Conservation (phyloP, 1,140 invertebrate species). For the Bombus affinis region DNA sequence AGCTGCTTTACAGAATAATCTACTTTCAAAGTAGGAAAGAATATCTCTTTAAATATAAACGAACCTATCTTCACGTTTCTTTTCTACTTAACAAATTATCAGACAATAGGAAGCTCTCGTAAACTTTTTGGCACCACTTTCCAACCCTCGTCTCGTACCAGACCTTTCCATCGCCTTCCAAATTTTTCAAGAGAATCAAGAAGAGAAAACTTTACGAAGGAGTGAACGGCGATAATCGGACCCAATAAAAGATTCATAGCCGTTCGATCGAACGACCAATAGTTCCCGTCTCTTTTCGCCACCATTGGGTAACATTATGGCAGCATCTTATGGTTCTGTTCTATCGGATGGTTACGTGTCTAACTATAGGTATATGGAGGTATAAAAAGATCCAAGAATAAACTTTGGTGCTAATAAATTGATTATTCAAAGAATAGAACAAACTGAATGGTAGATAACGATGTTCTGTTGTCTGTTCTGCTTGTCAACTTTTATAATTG, state of each 20-base stretch:
- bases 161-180: not conserved
- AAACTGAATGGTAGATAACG: too few relatives aligned
- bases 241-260: slow-evolving; percentile 34
- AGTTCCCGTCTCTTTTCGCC: slow-evolving; percentile 31
- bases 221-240: not conserved
- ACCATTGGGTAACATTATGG: slow-evolving; percentile 36
- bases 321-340: slow-evolving; percentile 39
- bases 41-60: not conserved
- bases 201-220: not conserved
- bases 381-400: not conserved
- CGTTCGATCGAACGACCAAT: not conserved
- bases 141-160: not conserved
- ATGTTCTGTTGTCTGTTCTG: too few relatives aligned
- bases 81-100: not conserved
- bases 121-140: not conserved
- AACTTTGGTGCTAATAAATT: not conserved
- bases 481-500: too few relatives aligned
- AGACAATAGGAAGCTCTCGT: not conserved
- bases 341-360: not conserved
- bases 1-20: too few relatives aligned
- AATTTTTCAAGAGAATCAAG: not conserved
- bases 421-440: too few relatives aligned
- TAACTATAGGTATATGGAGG: too few relatives aligned
- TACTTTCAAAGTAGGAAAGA: too few relatives aligned
- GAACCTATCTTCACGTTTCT: not conserved